A percentile compares a stretch with the other conserved stretches of the same genome.
These are phyloP conservation scores for Buathra laborator DNA, from an alignment of 2,888 invertebrate species.

Conservation along the genomic window DNA sequence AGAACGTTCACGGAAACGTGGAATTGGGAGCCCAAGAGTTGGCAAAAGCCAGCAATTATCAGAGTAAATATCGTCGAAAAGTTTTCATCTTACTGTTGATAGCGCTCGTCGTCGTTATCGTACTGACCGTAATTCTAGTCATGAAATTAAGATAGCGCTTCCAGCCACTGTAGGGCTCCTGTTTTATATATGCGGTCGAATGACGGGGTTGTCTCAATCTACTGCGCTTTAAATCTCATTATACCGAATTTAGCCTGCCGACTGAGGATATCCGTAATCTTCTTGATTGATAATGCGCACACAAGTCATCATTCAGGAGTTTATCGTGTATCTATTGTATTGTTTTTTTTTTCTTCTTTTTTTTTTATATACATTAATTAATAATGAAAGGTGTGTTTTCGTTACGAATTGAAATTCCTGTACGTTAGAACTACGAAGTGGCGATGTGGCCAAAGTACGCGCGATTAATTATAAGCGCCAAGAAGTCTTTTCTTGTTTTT, in stretches of 20 bases:
- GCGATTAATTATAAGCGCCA: conserved; percentile 33
- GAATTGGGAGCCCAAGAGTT: conserved; percentile 93
- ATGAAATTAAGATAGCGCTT: conserved; percentile 83
- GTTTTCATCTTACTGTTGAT: conserved; percentile 90
- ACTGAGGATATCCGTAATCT: conserved; percentile 33
- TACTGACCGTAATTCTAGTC: conserved; percentile 89
- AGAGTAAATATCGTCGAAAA: conserved; percentile 91
- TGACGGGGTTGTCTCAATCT: conserved; percentile 80
- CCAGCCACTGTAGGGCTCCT: conserved; percentile 73
- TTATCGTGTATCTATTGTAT: conserved; percentile 46
- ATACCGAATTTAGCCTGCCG: conserved; percentile 41
- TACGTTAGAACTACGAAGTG: conserved; percentile 35
- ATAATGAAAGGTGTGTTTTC: conserved; percentile 43
- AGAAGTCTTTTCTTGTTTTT: conserved; percentile 13
- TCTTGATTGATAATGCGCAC: conserved; percentile 61
- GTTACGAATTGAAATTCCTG: conserved; percentile 48
- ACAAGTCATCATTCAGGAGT: conserved; percentile 56
- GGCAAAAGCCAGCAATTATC: conserved; percentile 92
- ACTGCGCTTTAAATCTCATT: conserved; percentile 50
- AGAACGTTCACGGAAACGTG: conserved; percentile 90
- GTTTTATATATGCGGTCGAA: conserved; percentile 65
- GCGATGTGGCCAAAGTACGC: conserved; percentile 46
- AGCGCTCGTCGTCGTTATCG: conserved; percentile 88
- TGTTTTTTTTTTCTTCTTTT: conserved; percentile 29
- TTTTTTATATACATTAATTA: background rate